Evolutionary conservation across 1,140 invertebrate genomes (phyloP), one percentile per base, ranked within the genome.

Genomic region (Drosophila sucinea): DNA sequence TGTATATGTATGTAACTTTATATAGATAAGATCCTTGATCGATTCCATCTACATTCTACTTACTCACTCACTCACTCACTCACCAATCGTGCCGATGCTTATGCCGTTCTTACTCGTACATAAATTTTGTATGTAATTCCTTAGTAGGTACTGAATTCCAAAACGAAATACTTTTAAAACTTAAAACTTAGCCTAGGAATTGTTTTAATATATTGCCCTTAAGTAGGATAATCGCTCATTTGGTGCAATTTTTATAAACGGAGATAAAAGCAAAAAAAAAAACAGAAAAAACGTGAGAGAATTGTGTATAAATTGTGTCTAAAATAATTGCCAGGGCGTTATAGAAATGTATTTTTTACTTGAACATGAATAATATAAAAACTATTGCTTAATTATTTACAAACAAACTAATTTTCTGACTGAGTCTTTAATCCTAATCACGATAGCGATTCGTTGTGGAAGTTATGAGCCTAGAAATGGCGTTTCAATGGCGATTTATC

Each of bases 401-500:
- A 40, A 44, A 61, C 23, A 25, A 63, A 44, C 27, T 29, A 60
- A 33, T 25, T 70, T 58, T 76, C 58, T 77, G 25, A 61, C 30
- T 33, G 72, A 62, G 27, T 62, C 54, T 60, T 58, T 74, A 33
- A 64, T 79, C 56, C 63, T 67, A 67, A 32, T 72, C 80, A 78
- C 74, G 58, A 54, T 78, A 68, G 35, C 35, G 60, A 58, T 67
- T 51, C 27, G 62, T 58, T 40, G 8, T 32, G 25, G 7, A 61
- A 61, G n/a, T 4, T n/a, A 27, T 65, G 2, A n/a, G 23, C 25
- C 60, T 30, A 38, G 10, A 29, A n/a, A 10, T 30, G 1, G 7
- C n/a, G 1, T 23, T 44, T 70, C 76, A 91, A 38, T 91, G 90
- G 25, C 90, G 81, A 77, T 91, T 91, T n/a, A 91, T 91, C 90